A percentile compares a stretch with the other conserved stretches of the same genome.
Conservation (phyloP, 2,113 vertebrate species). For the Paedocypris sp. region DNA sequence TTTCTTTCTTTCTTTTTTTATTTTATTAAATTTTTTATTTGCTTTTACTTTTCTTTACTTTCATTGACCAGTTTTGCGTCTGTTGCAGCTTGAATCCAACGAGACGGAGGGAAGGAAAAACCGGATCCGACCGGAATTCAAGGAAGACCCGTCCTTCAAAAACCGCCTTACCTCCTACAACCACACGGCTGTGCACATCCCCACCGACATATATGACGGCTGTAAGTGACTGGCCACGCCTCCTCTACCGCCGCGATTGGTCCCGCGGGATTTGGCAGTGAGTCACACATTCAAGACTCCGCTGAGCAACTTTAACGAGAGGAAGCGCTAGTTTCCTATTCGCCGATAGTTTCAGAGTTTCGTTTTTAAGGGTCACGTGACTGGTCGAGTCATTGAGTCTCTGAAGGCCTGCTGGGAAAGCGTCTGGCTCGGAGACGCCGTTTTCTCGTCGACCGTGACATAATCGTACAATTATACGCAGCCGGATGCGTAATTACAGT, state of each 20-base stretch:
- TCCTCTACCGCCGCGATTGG: neutral
- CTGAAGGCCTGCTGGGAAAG: constrained; percentile 23
- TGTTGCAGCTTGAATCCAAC: constrained; percentile 75
- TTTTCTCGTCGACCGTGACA: constrained; percentile 21
- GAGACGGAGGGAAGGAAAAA: constrained; percentile 77
- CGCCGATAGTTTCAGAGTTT: neutral
- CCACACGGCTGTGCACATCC: constrained; percentile 93
- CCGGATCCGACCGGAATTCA: constrained; percentile 82
- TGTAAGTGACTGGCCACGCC: constrained; percentile 72
- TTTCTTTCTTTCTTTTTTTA: no score
- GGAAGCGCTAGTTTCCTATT: neutral
- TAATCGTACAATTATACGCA: neutral
- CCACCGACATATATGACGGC: constrained; percentile 96
- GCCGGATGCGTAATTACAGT: neutral
- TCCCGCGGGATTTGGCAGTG: neutral
- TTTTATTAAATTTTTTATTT: no score
- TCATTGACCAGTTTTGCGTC: neutral
- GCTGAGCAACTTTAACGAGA: neutral
- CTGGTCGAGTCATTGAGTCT: neutral
- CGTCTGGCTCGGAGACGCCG: constrained; percentile 5
- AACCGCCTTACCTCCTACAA: constrained; percentile 78
- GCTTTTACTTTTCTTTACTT: neutral
- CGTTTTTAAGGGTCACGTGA: constrained; percentile 17
- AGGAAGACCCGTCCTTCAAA: constrained; percentile 77
- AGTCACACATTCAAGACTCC: neutral